Evolutionary conservation across 2,888 invertebrate genomes (phyloP).

Genomic region (Aplocera efformata): DNA sequence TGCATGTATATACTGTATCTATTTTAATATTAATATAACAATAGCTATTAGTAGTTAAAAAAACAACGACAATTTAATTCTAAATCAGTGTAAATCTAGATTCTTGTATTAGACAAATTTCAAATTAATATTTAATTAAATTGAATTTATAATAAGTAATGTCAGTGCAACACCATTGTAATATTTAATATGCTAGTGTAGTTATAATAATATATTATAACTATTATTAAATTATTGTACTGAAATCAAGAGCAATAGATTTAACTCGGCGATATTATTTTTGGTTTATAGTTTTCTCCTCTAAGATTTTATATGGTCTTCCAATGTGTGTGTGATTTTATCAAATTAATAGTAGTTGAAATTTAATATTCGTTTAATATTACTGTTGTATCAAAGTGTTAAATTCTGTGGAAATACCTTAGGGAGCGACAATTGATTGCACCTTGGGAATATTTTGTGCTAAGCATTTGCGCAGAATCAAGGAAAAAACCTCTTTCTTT

Average conservation of each 20-base stretch:
- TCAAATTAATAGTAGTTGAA: slow-evolving; percentile 40
- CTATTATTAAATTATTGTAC: slow-evolving; percentile 46
- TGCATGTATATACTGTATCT: slow-evolving; percentile 49
- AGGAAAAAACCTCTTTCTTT: slow-evolving; percentile 1
- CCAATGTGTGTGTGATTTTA: slow-evolving; percentile 58
- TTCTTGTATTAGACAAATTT: slow-evolving; percentile 35
- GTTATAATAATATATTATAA: slow-evolving; percentile 45
- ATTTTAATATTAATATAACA: slow-evolving; percentile 35
- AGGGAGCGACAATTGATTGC: too few relatives aligned
- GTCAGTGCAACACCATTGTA: slow-evolving; percentile 60
- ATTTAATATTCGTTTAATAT: slow-evolving; percentile 12
- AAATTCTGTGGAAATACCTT: slow-evolving; percentile 2
- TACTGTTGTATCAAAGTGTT: slow-evolving; percentile 10
- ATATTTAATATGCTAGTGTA: slow-evolving; percentile 40
- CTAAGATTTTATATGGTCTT: slow-evolving; percentile 66
- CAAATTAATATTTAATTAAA: slow-evolving; percentile 29
- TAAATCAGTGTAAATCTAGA: slow-evolving; percentile 70
- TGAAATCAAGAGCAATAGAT: slow-evolving; percentile 65
- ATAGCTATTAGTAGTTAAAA: slow-evolving; percentile 46
- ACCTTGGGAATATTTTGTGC: too few relatives aligned
- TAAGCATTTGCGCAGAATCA: not conserved
- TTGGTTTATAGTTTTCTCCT: slow-evolving; percentile 34
- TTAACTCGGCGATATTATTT: slow-evolving; percentile 34
- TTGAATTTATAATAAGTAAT: slow-evolving; percentile 32
- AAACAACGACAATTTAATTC: slow-evolving; percentile 78